phyloP scores from a whole-genome alignment of 2,888 invertebrate genomes.

The Lepidocyrtoides sp. region DNA sequence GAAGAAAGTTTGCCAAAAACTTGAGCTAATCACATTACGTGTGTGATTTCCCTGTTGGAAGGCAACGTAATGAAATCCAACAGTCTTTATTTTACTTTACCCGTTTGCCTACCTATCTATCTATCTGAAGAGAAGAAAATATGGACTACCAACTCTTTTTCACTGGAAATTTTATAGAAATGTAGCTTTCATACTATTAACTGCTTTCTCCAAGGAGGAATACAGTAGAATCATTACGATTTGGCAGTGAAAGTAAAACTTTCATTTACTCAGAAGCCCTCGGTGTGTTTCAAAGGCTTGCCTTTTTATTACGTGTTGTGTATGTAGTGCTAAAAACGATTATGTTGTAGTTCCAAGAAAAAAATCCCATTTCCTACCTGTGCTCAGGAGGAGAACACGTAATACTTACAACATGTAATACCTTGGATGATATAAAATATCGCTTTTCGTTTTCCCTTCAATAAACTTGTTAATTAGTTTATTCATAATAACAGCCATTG shows the following conservation, averaged over 20 bases:
- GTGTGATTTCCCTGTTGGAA: constrained; percentile 80
- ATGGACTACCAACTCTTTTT: constrained; percentile 7
- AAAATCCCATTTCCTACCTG: constrained; percentile 48
- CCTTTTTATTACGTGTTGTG: constrained; percentile 1
- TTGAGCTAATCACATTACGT: constrained; percentile 80
- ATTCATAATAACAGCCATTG: constrained; percentile 54
- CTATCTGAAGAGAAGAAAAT: not conserved
- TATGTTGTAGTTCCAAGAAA: constrained; percentile 22
- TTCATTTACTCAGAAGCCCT: not conserved
- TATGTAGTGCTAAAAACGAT: not conserved
- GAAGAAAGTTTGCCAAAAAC: constrained; percentile 78
- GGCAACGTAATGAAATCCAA: constrained; percentile 70
- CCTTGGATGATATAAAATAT: not conserved
- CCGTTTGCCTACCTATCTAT: not conserved
- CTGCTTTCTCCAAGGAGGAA: not conserved
- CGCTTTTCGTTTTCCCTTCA: constrained; percentile 38
- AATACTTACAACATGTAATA: not conserved
- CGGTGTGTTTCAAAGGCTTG: too few relatives aligned
- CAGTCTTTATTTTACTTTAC: constrained; percentile 21
- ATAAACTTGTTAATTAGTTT: constrained; percentile 76
- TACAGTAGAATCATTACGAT: not conserved
- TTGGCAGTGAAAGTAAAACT: constrained; percentile 30
- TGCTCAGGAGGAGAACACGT: not conserved
- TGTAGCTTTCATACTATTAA: too few relatives aligned
- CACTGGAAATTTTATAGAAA: not conserved